Percentiles rank a stretch among this genome's conserved stretches.
These are phyloP conservation scores for Ochropacha duplaris DNA, from an alignment of 2,888 invertebrate genomes.

Conservation along the genomic window DNA sequence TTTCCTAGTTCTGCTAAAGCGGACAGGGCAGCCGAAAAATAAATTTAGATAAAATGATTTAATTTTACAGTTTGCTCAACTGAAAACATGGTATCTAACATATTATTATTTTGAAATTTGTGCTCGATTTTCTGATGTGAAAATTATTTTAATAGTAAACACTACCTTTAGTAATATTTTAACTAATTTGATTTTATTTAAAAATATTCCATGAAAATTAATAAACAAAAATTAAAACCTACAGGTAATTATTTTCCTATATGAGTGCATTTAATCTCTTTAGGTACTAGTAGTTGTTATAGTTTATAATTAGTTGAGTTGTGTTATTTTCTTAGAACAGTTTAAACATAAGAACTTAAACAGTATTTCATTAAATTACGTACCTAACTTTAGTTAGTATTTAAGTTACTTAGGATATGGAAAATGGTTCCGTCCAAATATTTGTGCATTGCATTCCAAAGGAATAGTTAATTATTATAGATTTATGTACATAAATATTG, in stretches of 20 bases:
- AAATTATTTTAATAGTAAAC: neutral
- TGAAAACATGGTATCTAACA: neutral
- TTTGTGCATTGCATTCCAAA: conserved; percentile 74
- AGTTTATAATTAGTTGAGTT: neutral
- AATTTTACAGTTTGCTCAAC: neutral
- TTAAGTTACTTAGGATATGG: conserved; percentile 38
- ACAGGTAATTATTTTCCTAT: neutral
- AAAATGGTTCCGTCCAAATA: conserved; percentile 73
- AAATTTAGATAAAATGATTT: neutral
- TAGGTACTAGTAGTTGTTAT: neutral
- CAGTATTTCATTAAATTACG: conserved; percentile 16
- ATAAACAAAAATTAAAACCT: neutral
- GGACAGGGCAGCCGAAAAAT: too few relatives aligned
- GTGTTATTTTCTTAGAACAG: neutral
- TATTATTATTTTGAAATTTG: neutral
- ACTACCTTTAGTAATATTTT: neutral
- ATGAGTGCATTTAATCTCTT: conserved; percentile 7
- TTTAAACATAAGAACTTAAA: neutral
- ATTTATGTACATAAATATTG: conserved; percentile 34
- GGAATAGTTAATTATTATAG: conserved; percentile 55
- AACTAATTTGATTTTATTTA: neutral
- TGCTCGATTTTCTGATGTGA: neutral
- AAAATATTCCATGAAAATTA: neutral
- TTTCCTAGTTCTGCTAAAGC: too few relatives aligned
- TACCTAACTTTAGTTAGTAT: conserved; percentile 40